Evolutionary conservation across 2,888 invertebrate genomes (phyloP).

Genomic region (Folsomia manolachei): DNA sequence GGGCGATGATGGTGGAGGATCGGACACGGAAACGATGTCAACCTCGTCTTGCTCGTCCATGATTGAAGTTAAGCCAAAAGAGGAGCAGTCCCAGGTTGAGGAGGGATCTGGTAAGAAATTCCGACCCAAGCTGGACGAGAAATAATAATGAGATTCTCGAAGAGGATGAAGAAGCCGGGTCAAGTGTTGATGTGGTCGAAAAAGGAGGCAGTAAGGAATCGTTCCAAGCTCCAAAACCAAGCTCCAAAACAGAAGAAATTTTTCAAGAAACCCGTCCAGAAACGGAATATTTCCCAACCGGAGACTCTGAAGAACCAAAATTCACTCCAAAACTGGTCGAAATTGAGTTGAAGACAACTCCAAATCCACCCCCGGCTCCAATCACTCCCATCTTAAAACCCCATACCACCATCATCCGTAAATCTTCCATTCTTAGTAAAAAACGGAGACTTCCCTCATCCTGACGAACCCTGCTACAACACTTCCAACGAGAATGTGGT

Average conservation of each 20-base stretch:
- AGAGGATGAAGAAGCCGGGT: not conserved
- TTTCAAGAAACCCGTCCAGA: not conserved
- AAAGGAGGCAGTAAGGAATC: no score
- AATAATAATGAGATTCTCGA: constrained; percentile 9
- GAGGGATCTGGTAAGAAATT: not conserved
- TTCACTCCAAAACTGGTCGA: no score
- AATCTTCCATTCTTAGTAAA: no score
- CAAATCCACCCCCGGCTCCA: no score
- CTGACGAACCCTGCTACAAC: not conserved
- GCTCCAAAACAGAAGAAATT: not conserved
- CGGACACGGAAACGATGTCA: constrained; percentile 33
- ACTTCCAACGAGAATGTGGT: not conserved
- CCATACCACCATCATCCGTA: no score
- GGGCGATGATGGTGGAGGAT: constrained; percentile 12
- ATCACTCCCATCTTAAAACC: no score
- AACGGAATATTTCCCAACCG: no score
- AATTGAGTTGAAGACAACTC: not conserved
- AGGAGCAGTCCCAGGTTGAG: not conserved
- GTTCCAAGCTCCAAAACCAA: not conserved
- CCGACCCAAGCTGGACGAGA: not conserved
- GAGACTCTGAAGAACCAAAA: no score
- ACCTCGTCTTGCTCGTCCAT: constrained; percentile 37
- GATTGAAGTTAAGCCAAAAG: constrained; percentile 31
- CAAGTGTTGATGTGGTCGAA: no score
- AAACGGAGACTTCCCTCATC: no score